phyloP scores from a whole-genome alignment of 2,888 invertebrate genomes.

The Drosophila cognata region DNA sequence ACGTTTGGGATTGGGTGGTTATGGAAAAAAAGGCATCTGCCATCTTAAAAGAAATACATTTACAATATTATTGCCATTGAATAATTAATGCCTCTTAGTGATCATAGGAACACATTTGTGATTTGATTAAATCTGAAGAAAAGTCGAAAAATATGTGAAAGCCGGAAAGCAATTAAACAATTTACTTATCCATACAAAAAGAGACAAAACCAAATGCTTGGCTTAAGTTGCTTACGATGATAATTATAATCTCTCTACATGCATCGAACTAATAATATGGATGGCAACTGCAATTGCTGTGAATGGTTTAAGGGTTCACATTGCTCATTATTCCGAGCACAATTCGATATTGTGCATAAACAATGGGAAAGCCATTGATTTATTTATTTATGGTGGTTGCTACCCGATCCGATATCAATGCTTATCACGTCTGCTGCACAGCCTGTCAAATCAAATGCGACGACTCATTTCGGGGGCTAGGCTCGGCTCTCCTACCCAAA shows the following conservation, averaged over 20 bases:
- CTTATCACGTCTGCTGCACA: constrained; percentile 41
- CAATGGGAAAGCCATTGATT: neutral
- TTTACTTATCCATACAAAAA: too few species aligned
- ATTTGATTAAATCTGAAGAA: neutral
- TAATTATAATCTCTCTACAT: neutral
- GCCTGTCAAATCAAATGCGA: constrained; percentile 31
- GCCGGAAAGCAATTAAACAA: neutral
- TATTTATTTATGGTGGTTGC: neutral
- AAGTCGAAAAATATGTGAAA: neutral
- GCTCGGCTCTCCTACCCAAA: constrained; percentile 10
- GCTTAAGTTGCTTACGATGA: neutral
- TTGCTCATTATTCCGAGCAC: constrained; percentile 40
- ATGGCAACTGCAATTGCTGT: neutral
- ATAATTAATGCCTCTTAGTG: neutral
- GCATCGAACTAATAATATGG: neutral
- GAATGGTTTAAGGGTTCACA: neutral
- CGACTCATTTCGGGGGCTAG: constrained; percentile 31
- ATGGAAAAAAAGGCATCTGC: neutral
- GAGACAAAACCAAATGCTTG: neutral
- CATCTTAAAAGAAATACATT: neutral
- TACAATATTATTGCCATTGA: neutral
- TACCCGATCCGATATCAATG: constrained; percentile 11
- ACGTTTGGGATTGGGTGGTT: neutral
- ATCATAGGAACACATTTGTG: too few species aligned
- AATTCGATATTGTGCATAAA: constrained; percentile 10